Percentiles rank a stretch among this genome's conserved stretches.
Evolutionary conservation across 2,113 vertebrate species (phyloP).

Genomic region (Halichoeres trimaculatus): DNA sequence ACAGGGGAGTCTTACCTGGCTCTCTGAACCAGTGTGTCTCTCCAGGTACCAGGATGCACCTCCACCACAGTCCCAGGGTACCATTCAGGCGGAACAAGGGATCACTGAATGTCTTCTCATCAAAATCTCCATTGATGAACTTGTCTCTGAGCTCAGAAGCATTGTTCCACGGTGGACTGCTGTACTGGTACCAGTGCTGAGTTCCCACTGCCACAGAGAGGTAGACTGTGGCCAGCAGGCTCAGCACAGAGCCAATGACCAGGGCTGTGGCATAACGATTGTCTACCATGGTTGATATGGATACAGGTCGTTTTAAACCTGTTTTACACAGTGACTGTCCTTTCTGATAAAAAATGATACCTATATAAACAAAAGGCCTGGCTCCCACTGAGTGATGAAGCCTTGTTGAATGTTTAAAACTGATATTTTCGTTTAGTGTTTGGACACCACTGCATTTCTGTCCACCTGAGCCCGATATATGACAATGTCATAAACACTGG

Average conservation of each 20-base stretch:
- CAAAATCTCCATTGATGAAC: constrained; percentile 81
- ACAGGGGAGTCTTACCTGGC: constrained; percentile 83
- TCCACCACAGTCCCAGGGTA: constrained; percentile 92
- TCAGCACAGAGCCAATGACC: constrained; percentile 95
- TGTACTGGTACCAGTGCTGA: constrained; percentile 96
- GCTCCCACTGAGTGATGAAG: not conserved
- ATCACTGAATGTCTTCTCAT: constrained; percentile 86
- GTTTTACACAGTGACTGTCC: not conserved
- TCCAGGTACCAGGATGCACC: constrained; percentile 87
- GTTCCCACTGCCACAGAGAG: constrained; percentile 94
- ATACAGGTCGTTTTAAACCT: not conserved
- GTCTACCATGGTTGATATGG: constrained; percentile 86
- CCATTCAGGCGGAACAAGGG: constrained; percentile 89
- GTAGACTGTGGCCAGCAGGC: constrained; percentile 94
- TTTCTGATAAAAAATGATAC: not conserved
- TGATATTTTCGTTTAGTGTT: constrained; percentile 18
- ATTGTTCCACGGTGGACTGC: constrained; percentile 83
- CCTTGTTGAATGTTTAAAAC: not conserved
- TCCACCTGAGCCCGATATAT: not conserved
- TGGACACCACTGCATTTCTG: constrained; percentile 31
- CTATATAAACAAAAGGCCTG: not conserved
- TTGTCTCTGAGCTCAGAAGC: constrained; percentile 75
- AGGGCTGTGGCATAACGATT: constrained; percentile 96
- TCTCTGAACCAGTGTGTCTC: constrained; percentile 83
- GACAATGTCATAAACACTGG: not conserved